These are phyloP conservation scores for Prunella himalayana DNA, from an alignment of 2,113 vertebrate species.

Conservation along the genomic window DNA sequence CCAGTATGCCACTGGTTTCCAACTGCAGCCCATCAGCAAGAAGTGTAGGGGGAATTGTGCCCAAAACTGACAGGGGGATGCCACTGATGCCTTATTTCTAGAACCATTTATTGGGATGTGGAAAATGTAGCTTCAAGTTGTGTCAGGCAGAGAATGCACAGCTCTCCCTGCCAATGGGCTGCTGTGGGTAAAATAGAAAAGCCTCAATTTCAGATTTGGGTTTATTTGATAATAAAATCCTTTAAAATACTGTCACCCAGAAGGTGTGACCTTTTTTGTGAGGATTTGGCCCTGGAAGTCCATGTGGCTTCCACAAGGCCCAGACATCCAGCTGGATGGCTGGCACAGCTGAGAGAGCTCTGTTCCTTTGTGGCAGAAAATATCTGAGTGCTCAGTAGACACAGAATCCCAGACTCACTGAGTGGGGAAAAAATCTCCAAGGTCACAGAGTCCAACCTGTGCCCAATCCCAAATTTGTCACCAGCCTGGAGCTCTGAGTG, in stretches of 20 bases:
- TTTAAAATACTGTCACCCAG: background rate
- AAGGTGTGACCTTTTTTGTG: background rate
- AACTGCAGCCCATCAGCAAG: background rate
- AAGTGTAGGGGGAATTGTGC: background rate
- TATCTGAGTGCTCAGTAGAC: background rate
- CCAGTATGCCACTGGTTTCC: background rate
- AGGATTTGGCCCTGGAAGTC: background rate
- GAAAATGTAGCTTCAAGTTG: background rate
- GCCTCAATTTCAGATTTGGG: fast-evolving
- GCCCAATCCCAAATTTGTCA: background rate
- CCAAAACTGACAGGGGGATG: background rate
- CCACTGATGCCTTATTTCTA: background rate
- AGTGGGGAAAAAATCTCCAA: too few species aligned
- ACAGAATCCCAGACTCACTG: background rate
- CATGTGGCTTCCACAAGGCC: background rate
- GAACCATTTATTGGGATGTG: background rate
- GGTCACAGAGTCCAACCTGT: fast-evolving
- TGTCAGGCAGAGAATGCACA: background rate
- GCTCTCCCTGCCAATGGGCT: background rate
- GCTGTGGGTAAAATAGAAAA: background rate
- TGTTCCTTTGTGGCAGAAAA: background rate
- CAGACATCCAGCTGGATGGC: background rate
- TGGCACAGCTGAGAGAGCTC: background rate
- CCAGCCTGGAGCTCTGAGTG: background rate
- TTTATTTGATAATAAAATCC: background rate